These are phyloP conservation scores for Prionailurus viverrinus DNA, from an alignment of 2,113 vertebrate species.

Conservation along the genomic window DNA sequence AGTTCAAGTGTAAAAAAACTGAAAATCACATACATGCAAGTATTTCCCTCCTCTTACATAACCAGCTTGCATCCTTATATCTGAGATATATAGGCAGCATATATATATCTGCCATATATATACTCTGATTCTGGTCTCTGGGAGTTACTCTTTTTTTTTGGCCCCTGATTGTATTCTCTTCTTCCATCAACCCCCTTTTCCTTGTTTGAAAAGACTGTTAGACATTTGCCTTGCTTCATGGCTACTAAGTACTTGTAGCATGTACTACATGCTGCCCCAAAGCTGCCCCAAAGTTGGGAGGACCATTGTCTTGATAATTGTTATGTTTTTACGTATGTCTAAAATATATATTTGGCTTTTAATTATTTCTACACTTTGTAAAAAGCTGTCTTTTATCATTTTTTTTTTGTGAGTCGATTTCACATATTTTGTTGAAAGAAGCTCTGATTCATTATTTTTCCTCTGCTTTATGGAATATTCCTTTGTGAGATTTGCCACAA, in stretches of 20 bases:
- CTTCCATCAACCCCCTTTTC: too few relatives aligned
- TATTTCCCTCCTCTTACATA: neutral
- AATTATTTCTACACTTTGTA: neutral
- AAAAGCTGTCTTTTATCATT: neutral
- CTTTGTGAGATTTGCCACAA: neutral
- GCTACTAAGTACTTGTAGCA: too few relatives aligned
- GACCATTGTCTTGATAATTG: neutral
- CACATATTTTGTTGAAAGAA: neutral
- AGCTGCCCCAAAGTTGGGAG: neutral
- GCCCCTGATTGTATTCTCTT: too few relatives aligned
- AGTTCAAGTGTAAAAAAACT: neutral
- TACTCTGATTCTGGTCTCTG: too few relatives aligned
- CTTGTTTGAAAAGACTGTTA: too few relatives aligned
- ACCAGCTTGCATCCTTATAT: neutral
- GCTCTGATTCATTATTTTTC: neutral
- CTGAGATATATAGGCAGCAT: too few relatives aligned
- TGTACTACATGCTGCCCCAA: too few relatives aligned
- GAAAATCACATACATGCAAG: neutral
- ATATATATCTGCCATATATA: too few relatives aligned
- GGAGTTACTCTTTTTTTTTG: too few relatives aligned
- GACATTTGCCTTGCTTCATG: too few relatives aligned
- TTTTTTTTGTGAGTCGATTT: neutral
- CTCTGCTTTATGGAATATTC: neutral
- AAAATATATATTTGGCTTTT: neutral
- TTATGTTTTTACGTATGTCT: neutral